Evolutionary conservation across 2,888 invertebrate genomes (phyloP).

Genomic region (Hemistola chrysoprasaria): DNA sequence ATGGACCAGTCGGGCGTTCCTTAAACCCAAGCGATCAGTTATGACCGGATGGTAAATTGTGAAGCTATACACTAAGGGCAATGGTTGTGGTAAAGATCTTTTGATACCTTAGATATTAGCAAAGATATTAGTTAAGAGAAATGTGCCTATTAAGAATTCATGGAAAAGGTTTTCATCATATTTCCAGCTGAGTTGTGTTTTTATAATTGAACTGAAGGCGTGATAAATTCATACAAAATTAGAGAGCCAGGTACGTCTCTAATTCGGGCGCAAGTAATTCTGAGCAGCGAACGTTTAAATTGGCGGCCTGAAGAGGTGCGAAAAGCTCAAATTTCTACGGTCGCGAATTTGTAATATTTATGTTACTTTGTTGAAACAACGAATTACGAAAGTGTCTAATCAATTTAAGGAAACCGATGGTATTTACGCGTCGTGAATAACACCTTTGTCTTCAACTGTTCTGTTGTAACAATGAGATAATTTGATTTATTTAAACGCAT

Average conservation of each 20-base stretch:
- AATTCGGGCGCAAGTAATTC: slow-evolving; percentile 24
- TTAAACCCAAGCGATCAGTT: no score
- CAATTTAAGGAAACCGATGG: slow-evolving; percentile 40
- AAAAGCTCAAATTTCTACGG: slow-evolving; percentile 22
- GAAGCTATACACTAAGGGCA: no score
- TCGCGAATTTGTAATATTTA: slow-evolving; percentile 33
- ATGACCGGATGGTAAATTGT: no score
- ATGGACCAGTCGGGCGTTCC: no score
- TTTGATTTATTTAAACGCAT: slow-evolving; percentile 16
- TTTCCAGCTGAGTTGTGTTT: slow-evolving; percentile 14
- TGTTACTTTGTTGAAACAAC: slow-evolving; percentile 33
- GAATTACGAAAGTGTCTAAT: slow-evolving; percentile 42
- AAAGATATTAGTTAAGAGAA: slow-evolving; percentile 7
- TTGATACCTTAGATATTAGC: no score
- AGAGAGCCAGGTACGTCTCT: slow-evolving; percentile 10
- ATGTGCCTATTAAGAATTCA: slow-evolving; percentile 11
- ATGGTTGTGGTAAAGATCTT: no score
- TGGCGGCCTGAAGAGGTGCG: slow-evolving; percentile 16
- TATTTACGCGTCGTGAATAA: slow-evolving; percentile 30
- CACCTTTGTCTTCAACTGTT: slow-evolving; percentile 14
- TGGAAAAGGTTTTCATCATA: slow-evolving; percentile 8
- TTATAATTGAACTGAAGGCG: slow-evolving; percentile 14
- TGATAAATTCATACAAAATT: slow-evolving; percentile 23
- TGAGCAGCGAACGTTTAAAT: slow-evolving; percentile 24
- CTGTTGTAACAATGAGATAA: slow-evolving; percentile 26